Base-by-base conservation (phyloP, 2,888 invertebrate species). In the Cataglyphis albicans region DNA sequence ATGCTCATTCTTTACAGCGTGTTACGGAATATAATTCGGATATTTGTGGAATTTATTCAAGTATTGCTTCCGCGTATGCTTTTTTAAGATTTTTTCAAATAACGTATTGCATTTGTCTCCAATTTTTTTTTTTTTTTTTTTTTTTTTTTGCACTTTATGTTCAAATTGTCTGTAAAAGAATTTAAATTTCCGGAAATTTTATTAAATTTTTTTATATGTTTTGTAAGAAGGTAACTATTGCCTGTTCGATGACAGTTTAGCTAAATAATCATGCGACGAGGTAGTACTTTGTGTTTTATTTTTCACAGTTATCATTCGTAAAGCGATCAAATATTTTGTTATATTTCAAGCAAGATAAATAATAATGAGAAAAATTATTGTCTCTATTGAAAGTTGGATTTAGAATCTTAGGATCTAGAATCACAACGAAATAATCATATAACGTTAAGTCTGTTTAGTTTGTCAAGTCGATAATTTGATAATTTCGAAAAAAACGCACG, bases 221-320 rank as follows among this genome's bases (percentile, higher is more conserved):
- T 48, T 15, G 25, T 61, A 48, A n/a, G 25, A 29, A 72, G 57
- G 55, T 59, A n/a, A 52, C 68, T 52, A 63, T 78, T 59, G 41
- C 44, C 70, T 55, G 68, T 64, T 86, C 70, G 65, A 85, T 74
- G 64, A 75, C 82, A 64, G 35, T 41, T 82, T 78, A 78, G 38
- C 41, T 84, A 84, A 85, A 38, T 72, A 59, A 55, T 48, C 21
- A 35, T 59, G 44, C 25, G 29, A 64, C 65, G 10, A 41, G 29
- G 57, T 81, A 61, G 64, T 81, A 61, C 44, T 70, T 67, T 52
- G 59, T 61, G 41, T 52, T 82, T 52, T 29, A 29, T 29, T n/a
- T 35, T 73, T 38, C 44, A 61, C n/a, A 25, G 6, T 57, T 35
- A 38, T 64, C 18, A 61, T 59, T 29, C 35, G 29, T 52, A 55